These are phyloP conservation scores for Seira sanloemensis DNA, from an alignment of 2,888 invertebrate species.

Conservation along the genomic window DNA sequence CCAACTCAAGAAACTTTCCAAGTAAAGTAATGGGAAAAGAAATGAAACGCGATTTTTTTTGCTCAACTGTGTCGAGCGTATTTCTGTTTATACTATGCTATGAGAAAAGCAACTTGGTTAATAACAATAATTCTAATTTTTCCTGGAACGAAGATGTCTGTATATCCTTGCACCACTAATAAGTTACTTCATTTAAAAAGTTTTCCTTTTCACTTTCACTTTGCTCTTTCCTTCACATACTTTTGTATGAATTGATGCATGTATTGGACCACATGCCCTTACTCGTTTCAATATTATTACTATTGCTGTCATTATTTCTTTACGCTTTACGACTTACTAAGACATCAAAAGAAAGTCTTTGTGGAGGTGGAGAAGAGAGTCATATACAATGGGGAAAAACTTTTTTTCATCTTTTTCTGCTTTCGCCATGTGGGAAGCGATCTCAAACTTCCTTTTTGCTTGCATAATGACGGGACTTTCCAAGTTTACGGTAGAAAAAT, in stretches of 20 bases:
- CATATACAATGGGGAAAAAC: background rate
- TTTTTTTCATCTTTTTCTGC: no score
- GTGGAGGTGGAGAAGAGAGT: background rate
- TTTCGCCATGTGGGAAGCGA: background rate
- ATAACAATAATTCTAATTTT: conserved; percentile 39
- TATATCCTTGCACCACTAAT: background rate
- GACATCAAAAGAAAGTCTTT: background rate
- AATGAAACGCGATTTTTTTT: conserved; percentile 37
- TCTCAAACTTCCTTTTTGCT: background rate
- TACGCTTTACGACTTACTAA: background rate
- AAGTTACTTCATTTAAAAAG: background rate
- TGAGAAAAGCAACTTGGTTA: background rate
- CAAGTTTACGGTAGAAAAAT: background rate
- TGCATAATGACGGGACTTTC: background rate
- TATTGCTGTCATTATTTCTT: conserved; percentile 35
- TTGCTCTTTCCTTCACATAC: conserved; percentile 34
- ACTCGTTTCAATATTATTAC: conserved; percentile 42
- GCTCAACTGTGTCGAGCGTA: background rate
- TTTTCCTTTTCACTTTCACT: conserved; percentile 32
- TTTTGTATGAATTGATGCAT: no score
- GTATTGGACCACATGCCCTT: background rate
- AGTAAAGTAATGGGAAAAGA: conserved; percentile 17
- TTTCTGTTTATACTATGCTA: background rate
- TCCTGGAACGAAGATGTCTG: background rate
- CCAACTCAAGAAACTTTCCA: background rate